A percentile compares a stretch with the other conserved stretches of the same genome.
These are phyloP conservation scores for Anthophora plumipes DNA, from an alignment of 2,888 invertebrate species.

Conservation along the genomic window DNA sequence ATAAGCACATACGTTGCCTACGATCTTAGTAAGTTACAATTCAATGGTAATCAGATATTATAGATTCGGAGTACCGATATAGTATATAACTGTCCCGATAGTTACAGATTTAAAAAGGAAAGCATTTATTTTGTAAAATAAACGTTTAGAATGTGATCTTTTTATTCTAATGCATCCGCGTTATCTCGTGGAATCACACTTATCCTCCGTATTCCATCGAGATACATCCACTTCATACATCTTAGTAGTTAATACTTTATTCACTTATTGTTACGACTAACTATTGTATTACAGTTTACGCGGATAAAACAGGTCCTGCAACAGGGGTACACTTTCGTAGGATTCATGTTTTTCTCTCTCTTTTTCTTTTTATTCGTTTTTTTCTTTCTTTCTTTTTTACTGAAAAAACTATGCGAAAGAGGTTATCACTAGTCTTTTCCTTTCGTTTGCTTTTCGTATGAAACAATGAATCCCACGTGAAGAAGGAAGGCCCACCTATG, in stretches of 20 bases:
- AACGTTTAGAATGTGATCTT: constrained; percentile 47
- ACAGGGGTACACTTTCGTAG: constrained; percentile 46
- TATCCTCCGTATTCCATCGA: constrained; percentile 41
- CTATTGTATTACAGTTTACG: constrained; percentile 76
- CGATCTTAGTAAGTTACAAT: constrained; percentile 17
- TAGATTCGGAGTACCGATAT: background rate
- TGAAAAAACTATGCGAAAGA: constrained; percentile 37
- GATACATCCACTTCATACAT: constrained; percentile 56
- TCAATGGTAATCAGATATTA: constrained; percentile 4
- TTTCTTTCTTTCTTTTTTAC: background rate
- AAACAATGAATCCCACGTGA: constrained; percentile 74
- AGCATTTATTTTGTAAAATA: constrained; percentile 41
- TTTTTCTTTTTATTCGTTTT: background rate
- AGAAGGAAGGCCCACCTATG: constrained; percentile 71
- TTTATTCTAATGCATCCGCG: constrained; percentile 50
- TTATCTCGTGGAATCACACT: constrained; percentile 38
- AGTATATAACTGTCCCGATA: constrained; percentile 36
- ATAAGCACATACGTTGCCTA: constrained; percentile 12
- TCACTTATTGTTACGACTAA: constrained; percentile 75
- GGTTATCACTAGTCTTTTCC: constrained; percentile 45
- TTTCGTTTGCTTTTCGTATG: constrained; percentile 47
- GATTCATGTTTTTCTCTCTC: constrained; percentile 46
- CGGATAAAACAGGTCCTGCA: constrained; percentile 72
- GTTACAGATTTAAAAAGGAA: constrained; percentile 39
- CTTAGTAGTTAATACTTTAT: constrained; percentile 75